These are phyloP conservation scores for Atta texana DNA, from an alignment of 1,140 invertebrate genomes.

Conservation along the genomic window DNA sequence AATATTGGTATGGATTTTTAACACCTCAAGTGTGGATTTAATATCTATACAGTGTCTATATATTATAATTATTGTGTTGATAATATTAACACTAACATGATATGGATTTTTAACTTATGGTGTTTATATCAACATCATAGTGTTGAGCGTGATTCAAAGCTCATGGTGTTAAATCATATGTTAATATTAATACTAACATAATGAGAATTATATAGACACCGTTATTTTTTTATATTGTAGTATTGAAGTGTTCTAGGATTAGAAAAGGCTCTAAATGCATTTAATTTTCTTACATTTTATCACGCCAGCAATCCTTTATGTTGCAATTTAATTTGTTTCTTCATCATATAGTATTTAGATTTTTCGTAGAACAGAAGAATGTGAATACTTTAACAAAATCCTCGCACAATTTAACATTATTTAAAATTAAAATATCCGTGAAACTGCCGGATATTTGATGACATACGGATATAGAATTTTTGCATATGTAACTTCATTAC, in stretches of 20 bases:
- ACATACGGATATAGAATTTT: slow-evolving; percentile 35
- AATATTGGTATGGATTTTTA: no score
- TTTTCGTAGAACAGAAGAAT: neutral
- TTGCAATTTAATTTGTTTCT: neutral
- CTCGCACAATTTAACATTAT: neutral
- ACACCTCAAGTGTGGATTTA: no score
- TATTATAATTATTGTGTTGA: no score
- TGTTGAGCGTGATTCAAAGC: no score
- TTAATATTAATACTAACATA: no score
- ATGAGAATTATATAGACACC: no score
- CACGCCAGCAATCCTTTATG: neutral
- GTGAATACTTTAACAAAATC: neutral
- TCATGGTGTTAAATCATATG: no score
- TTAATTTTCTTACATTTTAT: neutral
- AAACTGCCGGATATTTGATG: neutral
- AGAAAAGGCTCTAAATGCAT: neutral
- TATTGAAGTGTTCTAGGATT: neutral
- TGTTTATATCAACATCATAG: no score
- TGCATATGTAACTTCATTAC: slow-evolving; percentile 23
- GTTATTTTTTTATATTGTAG: no score
- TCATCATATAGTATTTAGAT: neutral
- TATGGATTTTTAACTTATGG: no score
- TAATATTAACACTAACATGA: no score
- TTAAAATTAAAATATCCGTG: slow-evolving; percentile 29
- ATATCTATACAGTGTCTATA: no score